A percentile compares a stretch with the other conserved stretches of the same genome.
phyloP scores from a whole-genome alignment of 2,888 invertebrate species.

The Drosophila subquinaria region DNA sequence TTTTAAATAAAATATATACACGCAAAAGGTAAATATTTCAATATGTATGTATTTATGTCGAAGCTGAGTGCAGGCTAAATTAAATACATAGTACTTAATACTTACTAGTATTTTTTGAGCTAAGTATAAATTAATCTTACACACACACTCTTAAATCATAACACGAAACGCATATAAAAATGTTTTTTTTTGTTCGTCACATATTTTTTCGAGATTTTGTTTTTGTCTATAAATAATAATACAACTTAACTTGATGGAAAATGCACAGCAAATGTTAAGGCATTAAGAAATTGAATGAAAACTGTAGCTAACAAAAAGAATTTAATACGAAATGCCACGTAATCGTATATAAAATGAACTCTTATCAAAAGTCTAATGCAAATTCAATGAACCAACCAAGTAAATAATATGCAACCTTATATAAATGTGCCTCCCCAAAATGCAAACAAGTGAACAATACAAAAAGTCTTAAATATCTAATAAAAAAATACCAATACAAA shows the following conservation, averaged over 20 bases:
- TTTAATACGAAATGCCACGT: constrained; percentile 33
- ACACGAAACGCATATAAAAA: constrained; percentile 24
- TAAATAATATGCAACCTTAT: constrained; percentile 52
- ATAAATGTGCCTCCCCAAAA: constrained; percentile 62
- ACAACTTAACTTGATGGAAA: constrained; percentile 7
- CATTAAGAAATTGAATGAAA: constrained; percentile 19
- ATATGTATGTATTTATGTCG: constrained; percentile 28
- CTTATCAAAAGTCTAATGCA: constrained; percentile 40
- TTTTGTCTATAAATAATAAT: constrained; percentile 8
- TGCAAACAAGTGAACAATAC: constrained; percentile 51
- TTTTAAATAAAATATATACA: constrained; percentile 56
- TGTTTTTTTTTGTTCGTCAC: constrained; percentile 17
- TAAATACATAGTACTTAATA: constrained; percentile 45
- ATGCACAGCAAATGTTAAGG: constrained; percentile 45
- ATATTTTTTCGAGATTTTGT: constrained; percentile 1
- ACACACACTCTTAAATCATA: constrained; percentile 24
- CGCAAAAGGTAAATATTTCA: constrained; percentile 13
- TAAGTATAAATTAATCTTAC: constrained; percentile 22
- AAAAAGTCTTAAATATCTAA: constrained; percentile 44
- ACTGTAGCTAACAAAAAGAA: constrained; percentile 33
- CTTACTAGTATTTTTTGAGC: constrained; percentile 53
- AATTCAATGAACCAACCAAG: constrained; percentile 40
- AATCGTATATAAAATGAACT: constrained; percentile 30
- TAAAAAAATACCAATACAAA: constrained; percentile 16
- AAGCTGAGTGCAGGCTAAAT: constrained; percentile 27